These are phyloP conservation scores for Salmo trutta DNA, from an alignment of 2,797 vertebrate genomes.

Conservation along the genomic window DNA sequence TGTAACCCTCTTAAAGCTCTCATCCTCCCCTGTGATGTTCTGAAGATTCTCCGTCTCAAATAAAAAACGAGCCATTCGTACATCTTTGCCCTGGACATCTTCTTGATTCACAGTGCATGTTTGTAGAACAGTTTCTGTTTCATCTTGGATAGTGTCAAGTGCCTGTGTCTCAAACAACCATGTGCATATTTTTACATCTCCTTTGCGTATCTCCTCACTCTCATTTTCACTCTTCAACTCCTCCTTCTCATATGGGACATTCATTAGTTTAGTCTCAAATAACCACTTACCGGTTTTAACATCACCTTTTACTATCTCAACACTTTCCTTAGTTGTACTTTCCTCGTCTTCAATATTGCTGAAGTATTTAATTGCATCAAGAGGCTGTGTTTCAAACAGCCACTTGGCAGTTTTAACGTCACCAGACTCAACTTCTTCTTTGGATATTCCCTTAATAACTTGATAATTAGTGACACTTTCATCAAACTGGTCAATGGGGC, in stretches of 20 bases:
- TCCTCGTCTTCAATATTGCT: constrained; percentile 84
- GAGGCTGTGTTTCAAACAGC: constrained; percentile 94
- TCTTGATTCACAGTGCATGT: constrained; percentile 81
- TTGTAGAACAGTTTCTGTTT: constrained; percentile 76
- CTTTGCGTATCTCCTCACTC: constrained; percentile 78
- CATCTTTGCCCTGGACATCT: constrained; percentile 86
- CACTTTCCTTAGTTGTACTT: constrained; percentile 51
- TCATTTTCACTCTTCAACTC: constrained; percentile 61
- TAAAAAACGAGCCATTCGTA: constrained; percentile 82
- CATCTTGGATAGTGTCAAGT: constrained; percentile 82
- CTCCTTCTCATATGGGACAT: constrained; percentile 83
- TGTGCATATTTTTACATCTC: constrained; percentile 89
- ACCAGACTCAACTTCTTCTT: constrained; percentile 83
- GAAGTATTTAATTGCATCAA: constrained; percentile 90
- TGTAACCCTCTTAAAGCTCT: constrained; percentile 75
- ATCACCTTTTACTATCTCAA: constrained; percentile 84
- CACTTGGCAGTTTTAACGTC: constrained; percentile 93
- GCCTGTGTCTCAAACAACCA: constrained; percentile 92
- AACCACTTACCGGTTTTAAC: constrained; percentile 92
- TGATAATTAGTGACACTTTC: constrained; percentile 85
- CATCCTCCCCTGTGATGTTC: constrained; percentile 79
- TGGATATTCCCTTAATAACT: constrained; percentile 91
- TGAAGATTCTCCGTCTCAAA: constrained; percentile 91
- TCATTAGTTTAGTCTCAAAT: constrained; percentile 93
- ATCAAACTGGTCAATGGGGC: constrained; percentile 89